Conservation (phyloP, 2,797 vertebrate genomes). For the Lagodon rhomboides region DNA sequence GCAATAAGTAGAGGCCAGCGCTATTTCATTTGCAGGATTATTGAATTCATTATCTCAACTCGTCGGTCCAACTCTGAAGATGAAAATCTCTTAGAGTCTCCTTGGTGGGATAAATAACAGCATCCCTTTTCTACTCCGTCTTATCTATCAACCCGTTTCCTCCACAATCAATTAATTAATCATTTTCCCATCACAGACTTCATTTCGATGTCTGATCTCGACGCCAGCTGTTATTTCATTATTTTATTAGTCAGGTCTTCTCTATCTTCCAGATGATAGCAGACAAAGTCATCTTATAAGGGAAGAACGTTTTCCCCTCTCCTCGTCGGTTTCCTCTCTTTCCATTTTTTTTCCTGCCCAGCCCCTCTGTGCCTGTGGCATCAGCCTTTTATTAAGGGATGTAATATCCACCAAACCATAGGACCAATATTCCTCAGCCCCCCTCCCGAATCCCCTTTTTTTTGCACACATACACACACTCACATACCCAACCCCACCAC, state of each 20-base stretch:
- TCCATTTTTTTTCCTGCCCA: slow-evolving; percentile 22
- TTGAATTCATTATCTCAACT: slow-evolving; percentile 45
- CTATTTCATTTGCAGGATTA: slow-evolving; percentile 36
- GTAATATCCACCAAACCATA: slow-evolving; percentile 75
- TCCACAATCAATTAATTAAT: slow-evolving; percentile 65
- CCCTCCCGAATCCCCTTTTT: background rate
- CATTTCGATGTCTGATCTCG: slow-evolving; percentile 36
- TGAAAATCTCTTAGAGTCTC: slow-evolving; percentile 42
- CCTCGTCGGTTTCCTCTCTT: slow-evolving; percentile 30
- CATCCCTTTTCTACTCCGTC: slow-evolving; percentile 43
- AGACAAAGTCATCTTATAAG: slow-evolving; percentile 57
- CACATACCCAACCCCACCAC: too few relatives aligned
- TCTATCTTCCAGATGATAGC: slow-evolving; percentile 46
- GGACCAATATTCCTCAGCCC: slow-evolving; percentile 60
- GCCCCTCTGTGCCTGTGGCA: slow-evolving; percentile 59
- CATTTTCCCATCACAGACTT: slow-evolving; percentile 51
- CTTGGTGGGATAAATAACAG: slow-evolving; percentile 54
- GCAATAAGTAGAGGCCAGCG: slow-evolving; percentile 3
- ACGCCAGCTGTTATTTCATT: slow-evolving; percentile 36
- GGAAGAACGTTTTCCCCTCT: slow-evolving; percentile 37
- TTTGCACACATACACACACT: background rate
- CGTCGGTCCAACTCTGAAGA: slow-evolving; percentile 35
- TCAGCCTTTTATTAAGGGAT: slow-evolving; percentile 76
- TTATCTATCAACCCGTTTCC: slow-evolving; percentile 44
- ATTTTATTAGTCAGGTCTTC: slow-evolving; percentile 38